Conservation (phyloP, 2,113 vertebrate species). For the Phylloscopus whistleri region DNA sequence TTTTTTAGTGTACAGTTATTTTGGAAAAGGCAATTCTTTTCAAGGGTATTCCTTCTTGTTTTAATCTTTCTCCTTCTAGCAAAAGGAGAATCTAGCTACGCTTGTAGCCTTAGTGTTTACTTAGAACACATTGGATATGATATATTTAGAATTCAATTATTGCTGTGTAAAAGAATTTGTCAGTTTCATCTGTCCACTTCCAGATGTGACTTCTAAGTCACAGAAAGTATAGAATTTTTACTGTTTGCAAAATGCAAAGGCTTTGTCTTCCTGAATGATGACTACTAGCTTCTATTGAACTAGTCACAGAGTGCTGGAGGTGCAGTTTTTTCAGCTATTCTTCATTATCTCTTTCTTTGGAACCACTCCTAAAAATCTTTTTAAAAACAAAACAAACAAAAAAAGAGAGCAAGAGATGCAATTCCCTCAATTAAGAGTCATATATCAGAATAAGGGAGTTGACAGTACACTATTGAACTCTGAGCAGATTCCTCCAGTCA, state of each 20-base stretch:
- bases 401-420: neutral
- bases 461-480: conserved; percentile 29
- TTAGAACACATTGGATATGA: neutral
- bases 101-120: neutral
- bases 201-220: neutral
- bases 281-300: neutral
- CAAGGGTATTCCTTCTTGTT: neutral
- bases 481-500: conserved; percentile 31
- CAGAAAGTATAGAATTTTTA: neutral
- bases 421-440: neutral
- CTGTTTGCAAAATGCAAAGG: neutral
- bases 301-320: neutral
- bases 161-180: neutral
- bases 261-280: neutral
- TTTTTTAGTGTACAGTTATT: neutral
- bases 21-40: neutral
- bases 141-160: neutral
- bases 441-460: conserved; percentile 19
- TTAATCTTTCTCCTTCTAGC: neutral
- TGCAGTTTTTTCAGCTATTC: neutral
- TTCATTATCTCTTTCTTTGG: neutral
- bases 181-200: neutral
- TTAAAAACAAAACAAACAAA: neutral
- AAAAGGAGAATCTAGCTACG: neutral
- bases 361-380: conserved; percentile 3